These are phyloP conservation scores for Eudyptes chrysolophus DNA, from an alignment of 2,113 vertebrate species.

Conservation along the genomic window DNA sequence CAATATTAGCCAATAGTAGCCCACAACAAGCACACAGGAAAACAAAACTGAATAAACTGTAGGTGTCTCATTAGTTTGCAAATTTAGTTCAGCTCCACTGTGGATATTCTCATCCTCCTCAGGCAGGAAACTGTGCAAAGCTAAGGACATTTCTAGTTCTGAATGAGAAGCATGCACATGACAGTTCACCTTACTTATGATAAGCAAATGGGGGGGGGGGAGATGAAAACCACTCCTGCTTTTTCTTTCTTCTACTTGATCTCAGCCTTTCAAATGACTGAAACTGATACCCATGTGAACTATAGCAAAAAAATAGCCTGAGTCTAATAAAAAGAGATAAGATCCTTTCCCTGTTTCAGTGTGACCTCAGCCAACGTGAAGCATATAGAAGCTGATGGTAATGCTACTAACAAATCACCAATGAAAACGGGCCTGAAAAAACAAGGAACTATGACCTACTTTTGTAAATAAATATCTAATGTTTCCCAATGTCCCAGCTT, in stretches of 20 bases:
- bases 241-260: background rate
- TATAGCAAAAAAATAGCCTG: background rate
- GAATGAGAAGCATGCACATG: background rate
- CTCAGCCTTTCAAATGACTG: background rate
- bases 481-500: background rate
- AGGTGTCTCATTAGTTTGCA: background rate
- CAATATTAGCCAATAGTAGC: background rate
- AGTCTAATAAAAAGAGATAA: background rate
- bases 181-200: background rate
- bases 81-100: background rate
- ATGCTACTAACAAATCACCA: background rate
- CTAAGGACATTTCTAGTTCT: background rate
- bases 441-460: background rate
- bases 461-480: background rate
- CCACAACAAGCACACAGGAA: background rate
- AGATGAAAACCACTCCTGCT: background rate
- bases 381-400: background rate
- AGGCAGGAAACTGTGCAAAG: background rate
- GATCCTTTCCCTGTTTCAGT: background rate
- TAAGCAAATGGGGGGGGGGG: background rate
- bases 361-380: background rate
- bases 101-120: background rate
- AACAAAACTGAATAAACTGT: background rate
- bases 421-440: background rate
- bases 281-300: background rate